A percentile compares a stretch with the other conserved stretches of the same genome.
phyloP scores from a whole-genome alignment of 2,113 vertebrate genomes.

The Rutilus rutilus region DNA sequence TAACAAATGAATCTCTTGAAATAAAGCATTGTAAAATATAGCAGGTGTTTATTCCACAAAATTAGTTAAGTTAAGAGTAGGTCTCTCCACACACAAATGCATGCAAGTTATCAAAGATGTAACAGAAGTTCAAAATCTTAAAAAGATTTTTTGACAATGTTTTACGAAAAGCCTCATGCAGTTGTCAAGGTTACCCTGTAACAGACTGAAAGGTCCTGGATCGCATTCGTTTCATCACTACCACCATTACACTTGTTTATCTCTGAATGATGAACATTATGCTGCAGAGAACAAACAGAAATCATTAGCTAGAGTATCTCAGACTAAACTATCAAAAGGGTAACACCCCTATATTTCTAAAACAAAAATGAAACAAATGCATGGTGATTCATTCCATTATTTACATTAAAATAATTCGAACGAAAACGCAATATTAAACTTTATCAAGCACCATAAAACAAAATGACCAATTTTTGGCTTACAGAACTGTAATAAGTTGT shows the following conservation, averaged over 20 bases:
- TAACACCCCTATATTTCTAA: background rate
- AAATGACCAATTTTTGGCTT: background rate
- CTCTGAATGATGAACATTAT: conserved; percentile 18
- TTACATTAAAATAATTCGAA: background rate
- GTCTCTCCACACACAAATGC: background rate
- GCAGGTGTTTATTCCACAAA: background rate
- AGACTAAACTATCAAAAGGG: conserved; percentile 16
- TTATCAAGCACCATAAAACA: background rate
- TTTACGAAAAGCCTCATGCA: conserved; percentile 49
- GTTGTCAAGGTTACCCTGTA: conserved; percentile 60
- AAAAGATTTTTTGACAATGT: background rate
- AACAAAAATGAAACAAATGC: conserved; percentile 5
- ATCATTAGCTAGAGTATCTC: background rate
- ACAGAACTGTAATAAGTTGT: background rate
- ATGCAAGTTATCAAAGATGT: background rate
- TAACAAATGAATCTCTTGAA: background rate
- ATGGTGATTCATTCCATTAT: background rate
- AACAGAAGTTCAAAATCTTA: background rate
- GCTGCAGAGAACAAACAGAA: conserved; percentile 34
- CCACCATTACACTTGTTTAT: conserved; percentile 52
- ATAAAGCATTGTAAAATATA: background rate
- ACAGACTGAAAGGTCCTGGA: conserved; percentile 61
- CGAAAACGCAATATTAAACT: background rate
- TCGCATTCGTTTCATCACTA: conserved; percentile 63
- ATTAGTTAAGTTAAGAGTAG: background rate